These are phyloP conservation scores for Bombus huntii DNA, from an alignment of 1,140 invertebrate species.

Conservation along the genomic window DNA sequence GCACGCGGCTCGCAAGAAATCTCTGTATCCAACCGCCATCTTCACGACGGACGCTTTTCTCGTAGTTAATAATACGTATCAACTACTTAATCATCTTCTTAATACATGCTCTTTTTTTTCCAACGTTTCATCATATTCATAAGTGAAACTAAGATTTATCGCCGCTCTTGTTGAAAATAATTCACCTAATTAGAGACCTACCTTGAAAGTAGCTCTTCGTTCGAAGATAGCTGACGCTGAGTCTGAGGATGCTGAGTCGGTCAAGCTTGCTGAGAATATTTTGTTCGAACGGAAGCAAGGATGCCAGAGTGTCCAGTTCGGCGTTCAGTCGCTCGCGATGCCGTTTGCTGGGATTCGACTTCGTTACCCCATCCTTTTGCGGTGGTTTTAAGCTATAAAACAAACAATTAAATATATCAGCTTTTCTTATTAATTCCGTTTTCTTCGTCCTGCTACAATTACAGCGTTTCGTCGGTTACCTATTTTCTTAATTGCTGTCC, in stretches of 20 bases:
- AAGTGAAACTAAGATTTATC: background rate
- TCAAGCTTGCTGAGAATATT: conserved; percentile 99
- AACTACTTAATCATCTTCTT: background rate
- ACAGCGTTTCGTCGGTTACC: too few relatives aligned
- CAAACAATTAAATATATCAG: conserved; percentile 20
- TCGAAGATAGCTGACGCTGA: conserved; percentile 98
- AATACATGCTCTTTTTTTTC: background rate
- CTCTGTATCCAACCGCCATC: background rate
- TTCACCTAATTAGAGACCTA: conserved; percentile 75
- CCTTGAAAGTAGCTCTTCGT: conserved; percentile 99
- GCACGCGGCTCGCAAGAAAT: conserved; percentile 28
- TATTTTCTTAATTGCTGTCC: too few relatives aligned
- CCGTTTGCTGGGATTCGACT: conserved; percentile 98
- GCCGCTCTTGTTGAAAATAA: too few relatives aligned
- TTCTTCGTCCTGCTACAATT: too few relatives aligned
- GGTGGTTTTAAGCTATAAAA: conserved; percentile 95
- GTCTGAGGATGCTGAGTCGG: conserved; percentile 97
- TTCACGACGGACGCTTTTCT: background rate
- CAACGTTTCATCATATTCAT: background rate
- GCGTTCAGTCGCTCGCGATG: conserved; percentile 98
- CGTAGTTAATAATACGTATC: conserved; percentile 8
- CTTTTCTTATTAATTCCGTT: too few relatives aligned
- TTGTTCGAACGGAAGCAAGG: conserved; percentile 98
- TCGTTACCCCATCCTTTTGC: conserved; percentile 97
- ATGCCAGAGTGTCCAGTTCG: conserved; percentile 98